Evolutionary conservation across 2,113 vertebrate species (phyloP).

Genomic region (Natator depressus): DNA sequence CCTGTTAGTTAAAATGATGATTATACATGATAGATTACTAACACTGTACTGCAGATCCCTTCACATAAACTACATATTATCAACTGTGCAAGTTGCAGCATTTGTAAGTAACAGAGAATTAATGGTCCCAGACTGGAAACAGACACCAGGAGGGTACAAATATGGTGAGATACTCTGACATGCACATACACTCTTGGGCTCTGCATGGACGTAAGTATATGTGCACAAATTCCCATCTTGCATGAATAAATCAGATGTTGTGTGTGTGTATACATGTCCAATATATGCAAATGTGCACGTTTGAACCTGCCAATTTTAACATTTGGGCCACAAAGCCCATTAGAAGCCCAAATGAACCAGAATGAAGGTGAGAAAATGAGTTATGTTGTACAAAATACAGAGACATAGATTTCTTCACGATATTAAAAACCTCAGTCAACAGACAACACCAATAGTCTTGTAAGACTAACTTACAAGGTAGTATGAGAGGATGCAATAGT

Average conservation of each 20-base stretch:
- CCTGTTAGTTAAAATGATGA: not conserved
- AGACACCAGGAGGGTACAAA: too few relatives aligned
- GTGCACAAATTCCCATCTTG: too few relatives aligned
- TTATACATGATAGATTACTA: not conserved
- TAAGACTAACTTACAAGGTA: not conserved
- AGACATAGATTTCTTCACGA: rapidly evolving
- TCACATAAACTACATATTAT: too few relatives aligned
- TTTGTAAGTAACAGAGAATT: too few relatives aligned
- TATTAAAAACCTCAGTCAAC: not conserved
- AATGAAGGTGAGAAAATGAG: not conserved
- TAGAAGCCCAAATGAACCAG: not conserved
- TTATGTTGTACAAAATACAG: not conserved
- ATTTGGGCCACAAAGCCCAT: not conserved
- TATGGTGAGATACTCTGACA: too few relatives aligned
- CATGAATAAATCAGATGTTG: too few relatives aligned
- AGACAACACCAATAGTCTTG: not conserved
- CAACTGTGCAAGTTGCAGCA: too few relatives aligned
- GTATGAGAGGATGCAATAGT: not conserved
- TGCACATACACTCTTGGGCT: too few relatives aligned
- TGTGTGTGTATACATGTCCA: not conserved
- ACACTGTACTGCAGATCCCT: too few relatives aligned
- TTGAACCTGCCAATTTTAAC: not conserved
- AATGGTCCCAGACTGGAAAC: too few relatives aligned
- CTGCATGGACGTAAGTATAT: too few relatives aligned
- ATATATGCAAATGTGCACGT: not conserved